Base-by-base conservation (phyloP, 2,888 invertebrate species). In the Calameuta filiformis region DNA sequence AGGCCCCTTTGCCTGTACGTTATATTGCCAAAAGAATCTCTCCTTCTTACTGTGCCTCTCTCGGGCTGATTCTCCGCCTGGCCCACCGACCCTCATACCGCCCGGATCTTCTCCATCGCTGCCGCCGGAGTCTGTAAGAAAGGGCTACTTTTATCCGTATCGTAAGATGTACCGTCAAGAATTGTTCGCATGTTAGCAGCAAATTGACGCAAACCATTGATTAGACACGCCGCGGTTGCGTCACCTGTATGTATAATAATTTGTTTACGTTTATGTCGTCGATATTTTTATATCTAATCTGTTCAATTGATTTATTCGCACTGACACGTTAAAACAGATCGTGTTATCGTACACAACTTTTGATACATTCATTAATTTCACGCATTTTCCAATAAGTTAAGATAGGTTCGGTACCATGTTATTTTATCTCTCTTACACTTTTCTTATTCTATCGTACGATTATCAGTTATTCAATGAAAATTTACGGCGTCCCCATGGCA, bases 1-100 rank as follows among this genome's bases (percentile, higher is more conserved):
- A 9, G 99, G 98, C 1, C 99, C 98, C 92, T 99, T 98, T 1
- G 98, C 97, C 92, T 99, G 99, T 0, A 98, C 98, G 93, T 99
- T 99, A 92, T 99, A 99, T 91, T 99, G 99, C 99, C 99, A 99
- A 91, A 99, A 99, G 92, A 94, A 98, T 81, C 96, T 94, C 89
- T 98, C 97, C 85, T 95, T 96, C 91, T 96, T 97, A 76, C 84
- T 87, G n/a, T 87, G 88, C 78, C 88, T 88, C 76, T 86, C 86
- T 56, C 86, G 85, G 34, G 80, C 81, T 12, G 87, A 83, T 37
- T 90, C 88, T 23, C 83, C 78, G 12, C 82, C 81, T 11, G 81
- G 93, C 91, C 88, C 80, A 33, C 92, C 92, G 79, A 90, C 89
- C 81, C 81, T 81, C 33, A 81, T 82, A 12, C 89, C 93, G 76